Conservation (phyloP, 2,113 vertebrate species). For the Gyps fulvus region DNA sequence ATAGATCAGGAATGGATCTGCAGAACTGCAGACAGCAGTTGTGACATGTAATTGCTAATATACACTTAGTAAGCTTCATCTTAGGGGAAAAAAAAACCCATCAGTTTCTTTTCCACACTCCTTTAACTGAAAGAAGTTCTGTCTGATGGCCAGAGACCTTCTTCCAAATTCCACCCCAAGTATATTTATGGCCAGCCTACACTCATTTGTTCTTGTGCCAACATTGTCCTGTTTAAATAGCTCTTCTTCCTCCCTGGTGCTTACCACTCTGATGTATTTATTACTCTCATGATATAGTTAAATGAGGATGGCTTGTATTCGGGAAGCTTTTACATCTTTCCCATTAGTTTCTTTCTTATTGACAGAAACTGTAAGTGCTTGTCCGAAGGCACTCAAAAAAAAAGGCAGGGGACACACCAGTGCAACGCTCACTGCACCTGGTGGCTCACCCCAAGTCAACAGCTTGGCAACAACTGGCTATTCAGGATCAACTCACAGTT, state of each 20-base stretch:
- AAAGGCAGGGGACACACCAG: neutral
- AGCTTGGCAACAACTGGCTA: neutral
- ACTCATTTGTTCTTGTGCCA: neutral
- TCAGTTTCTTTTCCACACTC: neutral
- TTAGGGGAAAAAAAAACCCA: neutral
- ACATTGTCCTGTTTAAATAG: neutral
- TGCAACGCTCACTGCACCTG: neutral
- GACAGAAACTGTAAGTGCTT: neutral
- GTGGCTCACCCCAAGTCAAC: neutral
- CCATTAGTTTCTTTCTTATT: neutral
- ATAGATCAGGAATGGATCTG: neutral
- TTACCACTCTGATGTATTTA: slow-evolving; percentile 4
- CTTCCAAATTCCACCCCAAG: neutral
- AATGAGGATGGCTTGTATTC: neutral
- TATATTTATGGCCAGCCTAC: neutral
- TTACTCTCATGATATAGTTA: neutral
- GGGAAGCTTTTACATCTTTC: neutral
- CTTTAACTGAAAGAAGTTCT: neutral
- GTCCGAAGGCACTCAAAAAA: neutral
- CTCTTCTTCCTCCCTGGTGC: neutral
- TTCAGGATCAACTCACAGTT: neutral
- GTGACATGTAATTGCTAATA: neutral
- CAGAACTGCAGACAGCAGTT: neutral
- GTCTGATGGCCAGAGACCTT: neutral
- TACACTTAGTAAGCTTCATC: neutral